A percentile compares a stretch with the other conserved stretches of the same genome.
Conservation (phyloP, 2,888 invertebrate genomes). For the Pterostichus madidus region DNA sequence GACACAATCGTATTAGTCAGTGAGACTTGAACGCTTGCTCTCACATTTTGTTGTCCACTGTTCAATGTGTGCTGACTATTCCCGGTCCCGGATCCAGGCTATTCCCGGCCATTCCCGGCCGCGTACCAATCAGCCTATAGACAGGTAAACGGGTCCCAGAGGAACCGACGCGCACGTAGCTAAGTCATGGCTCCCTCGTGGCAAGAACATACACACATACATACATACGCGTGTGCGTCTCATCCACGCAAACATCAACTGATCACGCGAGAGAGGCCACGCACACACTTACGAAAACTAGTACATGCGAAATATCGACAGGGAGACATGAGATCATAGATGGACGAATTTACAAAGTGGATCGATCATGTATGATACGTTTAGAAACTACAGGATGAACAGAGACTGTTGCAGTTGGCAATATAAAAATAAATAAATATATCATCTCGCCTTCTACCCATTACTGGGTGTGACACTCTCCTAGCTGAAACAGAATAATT, state of each 20-base stretch:
- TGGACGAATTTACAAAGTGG: no score
- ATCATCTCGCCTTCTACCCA: no score
- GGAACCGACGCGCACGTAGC: slow-evolving; percentile 75
- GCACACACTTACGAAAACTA: not conserved
- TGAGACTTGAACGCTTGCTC: no score
- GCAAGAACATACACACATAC: slow-evolving; percentile 66
- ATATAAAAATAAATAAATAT: no score
- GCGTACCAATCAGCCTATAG: slow-evolving; percentile 76
- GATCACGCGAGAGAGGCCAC: not conserved
- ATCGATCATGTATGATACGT: no score
- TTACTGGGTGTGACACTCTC: no score
- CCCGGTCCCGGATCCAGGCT: not conserved
- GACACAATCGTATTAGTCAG: no score
- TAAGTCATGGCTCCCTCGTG: slow-evolving; percentile 76
- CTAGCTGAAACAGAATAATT: no score
- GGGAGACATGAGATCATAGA: no score
- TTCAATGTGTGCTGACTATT: not conserved
- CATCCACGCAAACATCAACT: slow-evolving; percentile 19
- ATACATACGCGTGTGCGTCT: not conserved
- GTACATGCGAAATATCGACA: not conserved
- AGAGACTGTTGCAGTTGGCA: no score
- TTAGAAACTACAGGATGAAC: no score
- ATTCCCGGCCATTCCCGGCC: slow-evolving; percentile 19
- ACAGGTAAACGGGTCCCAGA: slow-evolving; percentile 77
- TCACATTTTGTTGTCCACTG: slow-evolving; percentile 6